Conservation (phyloP, 2,888 invertebrate genomes). For the Coecobrya sp. region DNA sequence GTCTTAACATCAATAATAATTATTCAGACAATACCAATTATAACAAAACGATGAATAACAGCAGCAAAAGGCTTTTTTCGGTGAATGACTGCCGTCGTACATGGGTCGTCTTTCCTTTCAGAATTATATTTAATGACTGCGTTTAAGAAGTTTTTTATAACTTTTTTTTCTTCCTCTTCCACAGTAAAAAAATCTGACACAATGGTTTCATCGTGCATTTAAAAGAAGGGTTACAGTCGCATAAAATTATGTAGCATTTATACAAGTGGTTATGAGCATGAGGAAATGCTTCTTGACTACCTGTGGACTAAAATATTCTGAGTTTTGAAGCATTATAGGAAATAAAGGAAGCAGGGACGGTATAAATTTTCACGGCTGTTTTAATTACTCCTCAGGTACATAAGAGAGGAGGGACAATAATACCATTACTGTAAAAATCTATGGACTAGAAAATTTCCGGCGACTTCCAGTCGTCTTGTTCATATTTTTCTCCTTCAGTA, state of each 20-base stretch:
- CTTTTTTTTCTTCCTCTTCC: slow-evolving; percentile 30
- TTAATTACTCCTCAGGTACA: slow-evolving; percentile 80
- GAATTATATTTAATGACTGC: slow-evolving; percentile 70
- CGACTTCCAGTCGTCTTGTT: slow-evolving; percentile 70
- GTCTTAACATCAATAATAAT: slow-evolving; percentile 77
- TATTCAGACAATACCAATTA: slow-evolving; percentile 82
- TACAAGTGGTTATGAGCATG: background rate
- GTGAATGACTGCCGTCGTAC: slow-evolving; percentile 53
- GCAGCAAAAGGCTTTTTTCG: slow-evolving; percentile 40
- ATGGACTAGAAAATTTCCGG: slow-evolving; percentile 81
- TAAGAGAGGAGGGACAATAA: slow-evolving; percentile 66
- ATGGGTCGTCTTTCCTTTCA: slow-evolving; percentile 60
- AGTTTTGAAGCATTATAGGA: background rate
- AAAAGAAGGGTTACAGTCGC: slow-evolving; percentile 24
- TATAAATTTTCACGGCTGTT: slow-evolving; percentile 67
- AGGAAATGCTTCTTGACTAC: background rate
- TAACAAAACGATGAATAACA: slow-evolving; percentile 64
- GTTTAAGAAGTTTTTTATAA: slow-evolving; percentile 61
- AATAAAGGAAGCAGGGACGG: slow-evolving; percentile 39
- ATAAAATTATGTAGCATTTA: slow-evolving; percentile 38
- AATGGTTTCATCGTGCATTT: slow-evolving; percentile 51
- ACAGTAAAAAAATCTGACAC: slow-evolving; percentile 49
- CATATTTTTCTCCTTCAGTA: slow-evolving; percentile 15
- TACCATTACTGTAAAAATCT: slow-evolving; percentile 77
- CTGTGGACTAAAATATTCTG: background rate